Conservation (phyloP, 2,113 vertebrate species). For the Elgaria multicarinata region DNA sequence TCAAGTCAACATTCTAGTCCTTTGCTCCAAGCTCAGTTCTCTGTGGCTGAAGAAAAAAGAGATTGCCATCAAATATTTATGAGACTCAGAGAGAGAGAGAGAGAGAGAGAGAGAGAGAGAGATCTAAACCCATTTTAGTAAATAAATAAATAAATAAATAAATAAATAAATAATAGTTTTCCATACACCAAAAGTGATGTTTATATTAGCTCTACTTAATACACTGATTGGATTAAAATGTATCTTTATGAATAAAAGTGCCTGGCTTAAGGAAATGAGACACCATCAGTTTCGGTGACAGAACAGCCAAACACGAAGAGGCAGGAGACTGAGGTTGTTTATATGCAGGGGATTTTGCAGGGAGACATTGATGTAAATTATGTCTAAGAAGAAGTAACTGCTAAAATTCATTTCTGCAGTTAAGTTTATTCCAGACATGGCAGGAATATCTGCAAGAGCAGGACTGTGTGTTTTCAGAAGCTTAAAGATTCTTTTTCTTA, state of each 20-base stretch:
- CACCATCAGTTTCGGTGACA: conserved; percentile 49
- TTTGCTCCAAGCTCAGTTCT: conserved; percentile 50
- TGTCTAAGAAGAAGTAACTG: conserved; percentile 53
- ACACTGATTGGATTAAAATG: conserved; percentile 74
- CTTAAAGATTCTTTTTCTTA: conserved; percentile 26
- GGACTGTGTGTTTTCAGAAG: conserved; percentile 21
- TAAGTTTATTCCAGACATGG: conserved; percentile 29
- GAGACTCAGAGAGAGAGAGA: conserved; percentile 47
- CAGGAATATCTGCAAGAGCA: conserved; percentile 31
- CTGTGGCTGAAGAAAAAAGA: conserved; percentile 36
- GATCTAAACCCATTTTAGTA: conserved; percentile 46
- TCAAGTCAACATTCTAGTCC: background rate
- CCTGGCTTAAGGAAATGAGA: conserved; percentile 60
- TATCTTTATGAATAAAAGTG: conserved; percentile 54
- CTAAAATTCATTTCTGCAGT: conserved; percentile 58
- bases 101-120: background rate
- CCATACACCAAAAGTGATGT: conserved; percentile 60
- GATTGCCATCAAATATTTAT: conserved; percentile 35
- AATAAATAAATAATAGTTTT: conserved; percentile 49
- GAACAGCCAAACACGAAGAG: conserved; percentile 27
- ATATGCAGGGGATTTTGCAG: conserved; percentile 45
- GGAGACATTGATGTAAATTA: conserved; percentile 53
- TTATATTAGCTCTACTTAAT: conserved; percentile 71
- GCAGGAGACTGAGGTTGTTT: conserved; percentile 38
- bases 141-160: too few species aligned